Base-by-base conservation (phyloP, 2,888 invertebrate genomes). In the Apotomis betuletana region DNA sequence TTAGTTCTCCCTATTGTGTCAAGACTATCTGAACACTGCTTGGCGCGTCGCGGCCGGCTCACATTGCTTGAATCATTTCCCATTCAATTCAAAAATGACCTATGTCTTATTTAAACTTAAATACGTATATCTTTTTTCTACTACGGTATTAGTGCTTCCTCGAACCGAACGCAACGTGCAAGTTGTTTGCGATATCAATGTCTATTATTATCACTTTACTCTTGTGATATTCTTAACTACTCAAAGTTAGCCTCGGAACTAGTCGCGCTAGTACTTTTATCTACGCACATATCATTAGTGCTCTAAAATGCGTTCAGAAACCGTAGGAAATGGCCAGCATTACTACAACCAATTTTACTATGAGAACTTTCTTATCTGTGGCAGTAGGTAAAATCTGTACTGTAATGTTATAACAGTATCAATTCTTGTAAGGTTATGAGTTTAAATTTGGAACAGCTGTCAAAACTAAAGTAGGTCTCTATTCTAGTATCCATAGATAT, bases 201-300 rank as follows among this genome's bases (percentile, higher is more conserved):
- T 27, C 64, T 46, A 46, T 55, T 46, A 65, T 65, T 51, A n/a
- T 62, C 62, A 51, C 10, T 10, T 46, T 46, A 13, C 61, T 51
- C 51, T 49, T 46, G 62, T 13, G 9, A 38, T 1, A 5, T 10
- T 41, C 51, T 10, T 1, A 51, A 62, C 27, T 59, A 59, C 41
- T 5, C 3, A 59, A 8, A 46, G 46, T 46, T 46, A 46, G 9
- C 9, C 8, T 46, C 46, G 5, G 46, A 46, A 46, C 46, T 46
- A 9, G 46, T 9, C 8, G 9, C 8, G 8, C 3, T 46, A 46
- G 46, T 8, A 46, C 9, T 46, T 46, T n/a, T n/a, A n/a, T n/a
- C n/a, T n/a, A n/a, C n/a, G n/a, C n/a, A n/a, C n/a, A n/a, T n/a
- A n/a, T n/a, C n/a, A n/a, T n/a, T n/a, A n/a, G n/a, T n/a, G n/a